A percentile compares a stretch with the other conserved stretches of the same genome.
Evolutionary conservation across 2,113 vertebrate species (phyloP).

Genomic region (Thryonomys swinderianus): DNA sequence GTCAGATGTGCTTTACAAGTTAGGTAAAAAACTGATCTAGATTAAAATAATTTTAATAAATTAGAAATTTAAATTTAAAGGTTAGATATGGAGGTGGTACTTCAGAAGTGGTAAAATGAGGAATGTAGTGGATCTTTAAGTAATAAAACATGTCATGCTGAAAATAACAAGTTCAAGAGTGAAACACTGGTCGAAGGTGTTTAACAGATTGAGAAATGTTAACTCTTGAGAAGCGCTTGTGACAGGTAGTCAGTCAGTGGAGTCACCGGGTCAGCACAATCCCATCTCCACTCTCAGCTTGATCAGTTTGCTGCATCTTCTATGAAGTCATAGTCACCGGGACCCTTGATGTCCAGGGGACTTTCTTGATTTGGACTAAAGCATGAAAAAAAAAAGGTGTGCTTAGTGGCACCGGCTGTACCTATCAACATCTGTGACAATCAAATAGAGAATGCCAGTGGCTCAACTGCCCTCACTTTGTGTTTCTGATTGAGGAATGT

Average conservation of each 20-base stretch:
- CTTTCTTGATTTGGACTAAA: background rate
- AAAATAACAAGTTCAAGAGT: background rate
- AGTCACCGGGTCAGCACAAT: background rate
- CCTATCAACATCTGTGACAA: background rate
- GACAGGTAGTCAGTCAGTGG: background rate
- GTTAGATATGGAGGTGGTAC: background rate
- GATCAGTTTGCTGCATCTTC: background rate
- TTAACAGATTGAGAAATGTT: background rate
- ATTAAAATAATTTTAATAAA: conserved; percentile 7
- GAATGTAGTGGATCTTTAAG: background rate
- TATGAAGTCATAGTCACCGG: background rate
- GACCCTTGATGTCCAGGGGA: background rate
- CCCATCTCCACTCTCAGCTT: background rate
- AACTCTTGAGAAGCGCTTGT: background rate
- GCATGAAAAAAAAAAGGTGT: background rate
- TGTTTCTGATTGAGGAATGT: background rate
- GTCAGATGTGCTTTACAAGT: background rate
- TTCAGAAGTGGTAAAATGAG: background rate
- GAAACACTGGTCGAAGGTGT: background rate
- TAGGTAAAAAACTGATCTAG: background rate
- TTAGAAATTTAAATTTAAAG: background rate
- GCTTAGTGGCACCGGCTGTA: background rate
- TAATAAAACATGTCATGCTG: background rate
- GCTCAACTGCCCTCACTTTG: background rate
- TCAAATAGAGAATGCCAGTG: background rate